A percentile compares a stretch with the other conserved stretches of the same genome.
These are phyloP conservation scores for Eupithecia subfuscata DNA, from an alignment of 2,888 invertebrate species.

Conservation along the genomic window DNA sequence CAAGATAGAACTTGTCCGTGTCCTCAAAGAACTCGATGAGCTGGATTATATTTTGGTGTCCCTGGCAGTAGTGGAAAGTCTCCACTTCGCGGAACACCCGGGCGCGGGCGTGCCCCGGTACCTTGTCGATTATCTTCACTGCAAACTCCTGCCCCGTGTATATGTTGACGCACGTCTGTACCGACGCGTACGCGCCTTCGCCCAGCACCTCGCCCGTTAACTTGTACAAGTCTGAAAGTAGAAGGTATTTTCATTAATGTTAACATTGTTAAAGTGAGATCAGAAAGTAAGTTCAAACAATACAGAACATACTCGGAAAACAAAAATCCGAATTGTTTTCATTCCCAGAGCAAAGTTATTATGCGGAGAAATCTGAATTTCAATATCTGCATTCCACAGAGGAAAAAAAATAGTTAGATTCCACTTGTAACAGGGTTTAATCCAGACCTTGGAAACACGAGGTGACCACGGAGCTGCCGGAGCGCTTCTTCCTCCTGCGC, in stretches of 20 bases:
- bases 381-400: not conserved
- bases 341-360: not conserved
- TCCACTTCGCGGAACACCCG: slow-evolving; percentile 99
- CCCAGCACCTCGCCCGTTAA: slow-evolving; percentile 98
- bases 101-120: slow-evolving; percentile 96
- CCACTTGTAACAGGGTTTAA: not conserved
- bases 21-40: slow-evolving; percentile 99
- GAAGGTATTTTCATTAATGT: not conserved
- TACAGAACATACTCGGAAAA: too few species aligned
- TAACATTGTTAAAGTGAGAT: not conserved
- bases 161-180: slow-evolving; percentile 95
- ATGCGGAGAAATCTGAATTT: not conserved
- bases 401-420: not conserved
- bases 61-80: slow-evolving; percentile 99
- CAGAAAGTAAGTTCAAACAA: too few species aligned
- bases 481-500: slow-evolving; percentile 95
- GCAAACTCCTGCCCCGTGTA: slow-evolving; percentile 97
- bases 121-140: slow-evolving; percentile 98
- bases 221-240: slow-evolving; percentile 92
- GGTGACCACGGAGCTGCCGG: slow-evolving; percentile 93
- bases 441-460: slow-evolving; percentile 93
- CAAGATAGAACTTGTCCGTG: slow-evolving; percentile 97
- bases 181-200: slow-evolving; percentile 98
- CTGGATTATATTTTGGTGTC: slow-evolving; percentile 98
- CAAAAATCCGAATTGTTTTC: too few species aligned